Base-by-base conservation (phyloP, 2,888 invertebrate genomes). In the Rutpela maculata region DNA sequence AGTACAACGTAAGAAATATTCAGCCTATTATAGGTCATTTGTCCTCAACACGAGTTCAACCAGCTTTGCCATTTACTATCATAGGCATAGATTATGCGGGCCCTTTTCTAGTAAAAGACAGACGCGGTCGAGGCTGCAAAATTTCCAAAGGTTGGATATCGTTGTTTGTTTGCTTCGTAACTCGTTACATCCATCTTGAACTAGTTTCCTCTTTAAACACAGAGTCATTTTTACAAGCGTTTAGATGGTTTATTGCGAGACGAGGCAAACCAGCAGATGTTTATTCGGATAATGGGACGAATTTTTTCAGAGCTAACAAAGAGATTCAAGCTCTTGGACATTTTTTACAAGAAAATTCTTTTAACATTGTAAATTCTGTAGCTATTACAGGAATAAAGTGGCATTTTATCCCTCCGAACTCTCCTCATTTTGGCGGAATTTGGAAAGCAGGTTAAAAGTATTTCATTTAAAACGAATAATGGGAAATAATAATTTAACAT, bases 11-110 rank as follows among this genome's bases (percentile, higher is more conserved):
- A 17, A 7, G 2, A 11, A 43, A n/a, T 43, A 17, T 35, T 17
- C 22, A 38, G n/a, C 65, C 65, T 3, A 66, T 66, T 0, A 65
- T 65, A 17, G 65, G 65, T n/a, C 4, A 66, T 9, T 43, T 66
- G 17, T 56, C 57, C 2, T 12, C 5, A 26, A 7, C 31, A 1
- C 6, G 68, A 4, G 26, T 68, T 10, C 68, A 56, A 31, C 56
- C 56, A 12, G 19, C 17, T 15, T 19, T 22, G 15, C 22, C 68
- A 17, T 68, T 68, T 68, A 9, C 0, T 12, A 12, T 11, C 2
- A 12, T 10, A 17, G 68, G 68, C 12, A 56, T 68, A 12, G 68
- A 68, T 31, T 68, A 57, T 31, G n/a, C n/a, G n/a, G n/a, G n/a
- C n/a, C n/a, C n/a, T n/a, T n/a, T n/a, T n/a, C n/a, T n/a, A n/a